Conservation (phyloP, 2,113 vertebrate species). For the Sula dactylatra region DNA sequence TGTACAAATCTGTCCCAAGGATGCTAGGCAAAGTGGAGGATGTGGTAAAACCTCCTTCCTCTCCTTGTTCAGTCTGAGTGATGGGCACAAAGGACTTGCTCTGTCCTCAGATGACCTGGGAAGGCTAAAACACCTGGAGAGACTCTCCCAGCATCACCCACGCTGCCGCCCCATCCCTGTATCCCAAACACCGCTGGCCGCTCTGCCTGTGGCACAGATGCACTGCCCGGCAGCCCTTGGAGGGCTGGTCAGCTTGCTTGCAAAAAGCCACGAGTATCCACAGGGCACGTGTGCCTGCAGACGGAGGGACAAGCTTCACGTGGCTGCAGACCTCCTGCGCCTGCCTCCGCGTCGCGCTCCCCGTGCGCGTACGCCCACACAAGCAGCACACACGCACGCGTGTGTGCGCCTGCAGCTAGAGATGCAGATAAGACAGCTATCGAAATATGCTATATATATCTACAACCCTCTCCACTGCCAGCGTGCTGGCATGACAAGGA, state of each 20-base stretch:
- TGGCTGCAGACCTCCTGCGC: not conserved
- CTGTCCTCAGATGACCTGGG: not conserved
- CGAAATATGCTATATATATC: not conserved
- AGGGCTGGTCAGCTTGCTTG: not conserved
- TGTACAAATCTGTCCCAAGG: not conserved
- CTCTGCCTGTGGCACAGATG: rapidly evolving
- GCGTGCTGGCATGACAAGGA: not conserved
- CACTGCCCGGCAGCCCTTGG: not conserved
- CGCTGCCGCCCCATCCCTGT: not conserved
- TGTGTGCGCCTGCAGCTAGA: not conserved
- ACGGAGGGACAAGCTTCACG: rapidly evolving
- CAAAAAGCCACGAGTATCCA: rapidly evolving
- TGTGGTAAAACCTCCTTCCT: not conserved
- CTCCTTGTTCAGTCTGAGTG: not conserved
- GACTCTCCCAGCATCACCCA: not conserved
- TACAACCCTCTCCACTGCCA: not conserved
- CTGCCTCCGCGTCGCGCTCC: not conserved
- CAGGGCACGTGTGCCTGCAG: not conserved
- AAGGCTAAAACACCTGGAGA: not conserved
- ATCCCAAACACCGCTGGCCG: rapidly evolving
- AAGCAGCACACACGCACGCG: not conserved
- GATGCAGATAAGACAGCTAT: slow-evolving; percentile 2
- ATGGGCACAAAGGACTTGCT: rapidly evolving
- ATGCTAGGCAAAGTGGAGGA: not conserved
- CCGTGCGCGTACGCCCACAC: not conserved